Evolutionary conservation across 2,113 vertebrate genomes (phyloP).

Genomic region (Sorex fumeus): DNA sequence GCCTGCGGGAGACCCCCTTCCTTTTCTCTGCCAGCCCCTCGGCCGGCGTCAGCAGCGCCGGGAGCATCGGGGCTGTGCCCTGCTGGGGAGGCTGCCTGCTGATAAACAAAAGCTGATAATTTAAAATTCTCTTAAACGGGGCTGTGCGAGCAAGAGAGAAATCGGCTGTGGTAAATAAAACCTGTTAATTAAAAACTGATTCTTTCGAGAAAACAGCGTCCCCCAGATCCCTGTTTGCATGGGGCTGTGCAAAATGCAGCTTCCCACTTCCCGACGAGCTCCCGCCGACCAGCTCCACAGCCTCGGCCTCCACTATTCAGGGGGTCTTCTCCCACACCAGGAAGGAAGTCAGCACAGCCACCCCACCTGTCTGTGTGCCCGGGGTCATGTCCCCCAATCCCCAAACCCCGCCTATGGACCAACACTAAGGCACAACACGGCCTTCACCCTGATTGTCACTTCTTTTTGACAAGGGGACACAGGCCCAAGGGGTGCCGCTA

Average conservation of each 20-base stretch:
- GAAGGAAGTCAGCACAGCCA: no score
- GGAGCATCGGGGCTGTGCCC: conserved; percentile 53
- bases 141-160: conserved; percentile 84
- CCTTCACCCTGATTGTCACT: accelerated
- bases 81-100: conserved; percentile 78
- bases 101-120: conserved; percentile 90
- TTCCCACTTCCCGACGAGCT: accelerated
- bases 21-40: conserved; percentile 66
- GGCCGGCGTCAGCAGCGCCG: neutral
- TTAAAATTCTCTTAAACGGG: conserved; percentile 88
- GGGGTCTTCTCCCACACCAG: neutral
- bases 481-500: no score
- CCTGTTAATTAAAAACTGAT: conserved; percentile 88
- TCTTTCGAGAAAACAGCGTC: conserved; percentile 78
- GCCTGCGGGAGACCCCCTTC: neutral
- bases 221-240: conserved; percentile 71
- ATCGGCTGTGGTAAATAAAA: conserved; percentile 88
- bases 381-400: accelerated
- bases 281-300: accelerated
- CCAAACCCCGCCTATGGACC: accelerated
- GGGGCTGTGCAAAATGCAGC: neutral
- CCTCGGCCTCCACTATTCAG: neutral
- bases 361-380: no score
- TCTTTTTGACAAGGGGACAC: no score
- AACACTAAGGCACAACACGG: no score